These are phyloP conservation scores for Origma solitaria DNA, from an alignment of 2,113 vertebrate species.

Conservation along the genomic window DNA sequence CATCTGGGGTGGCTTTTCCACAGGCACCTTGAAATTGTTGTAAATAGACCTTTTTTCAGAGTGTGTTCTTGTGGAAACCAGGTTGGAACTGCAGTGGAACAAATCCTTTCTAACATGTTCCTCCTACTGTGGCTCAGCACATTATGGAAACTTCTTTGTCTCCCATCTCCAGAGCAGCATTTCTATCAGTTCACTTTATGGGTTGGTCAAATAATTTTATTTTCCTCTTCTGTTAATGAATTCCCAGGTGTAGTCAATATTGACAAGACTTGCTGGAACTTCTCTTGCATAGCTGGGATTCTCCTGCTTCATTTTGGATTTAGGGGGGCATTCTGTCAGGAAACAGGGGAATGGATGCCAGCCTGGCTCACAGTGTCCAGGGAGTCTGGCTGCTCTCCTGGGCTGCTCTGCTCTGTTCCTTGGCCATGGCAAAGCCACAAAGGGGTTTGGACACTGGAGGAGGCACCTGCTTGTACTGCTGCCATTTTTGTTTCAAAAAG, in stretches of 20 bases:
- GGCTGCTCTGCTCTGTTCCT: conserved; percentile 38
- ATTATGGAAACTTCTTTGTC: not conserved
- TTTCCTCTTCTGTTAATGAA: not conserved
- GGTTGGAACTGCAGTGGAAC: not conserved
- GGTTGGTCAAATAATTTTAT: not conserved
- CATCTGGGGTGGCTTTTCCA: conserved; percentile 38
- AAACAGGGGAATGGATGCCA: conserved; percentile 30
- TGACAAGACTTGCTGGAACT: not conserved
- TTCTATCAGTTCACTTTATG: not conserved
- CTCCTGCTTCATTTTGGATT: conserved; percentile 39
- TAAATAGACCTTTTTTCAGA: not conserved
- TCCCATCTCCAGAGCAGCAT: not conserved
- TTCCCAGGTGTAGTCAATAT: conserved; percentile 1
- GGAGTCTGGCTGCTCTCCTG: conserved; percentile 39
- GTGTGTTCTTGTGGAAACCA: not conserved
- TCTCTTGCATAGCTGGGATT: not conserved
- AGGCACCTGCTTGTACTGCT: conserved; percentile 60
- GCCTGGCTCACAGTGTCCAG: not conserved
- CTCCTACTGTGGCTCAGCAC: not conserved
- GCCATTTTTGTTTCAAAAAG: conserved; percentile 57
- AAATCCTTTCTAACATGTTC: not conserved
- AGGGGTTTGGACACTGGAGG: conserved; percentile 67
- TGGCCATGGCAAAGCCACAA: conserved; percentile 68
- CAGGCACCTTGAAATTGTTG: conserved; percentile 15
- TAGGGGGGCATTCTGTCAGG: conserved; percentile 37